Evolutionary conservation across 2,888 invertebrate species (phyloP).

Genomic region (Aleiodes leptofemur): DNA sequence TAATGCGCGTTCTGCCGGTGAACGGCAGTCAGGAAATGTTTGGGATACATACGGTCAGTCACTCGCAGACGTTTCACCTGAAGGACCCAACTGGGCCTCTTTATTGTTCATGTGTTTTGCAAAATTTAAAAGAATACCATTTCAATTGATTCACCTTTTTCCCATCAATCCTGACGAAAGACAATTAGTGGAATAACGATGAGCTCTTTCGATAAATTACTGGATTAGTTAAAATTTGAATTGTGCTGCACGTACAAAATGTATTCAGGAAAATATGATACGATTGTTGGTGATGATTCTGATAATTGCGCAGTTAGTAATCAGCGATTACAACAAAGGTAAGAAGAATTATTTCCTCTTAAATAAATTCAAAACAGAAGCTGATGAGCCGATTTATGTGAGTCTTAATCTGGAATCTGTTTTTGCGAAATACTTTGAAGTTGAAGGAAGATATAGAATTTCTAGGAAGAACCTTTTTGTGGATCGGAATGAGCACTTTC

Average conservation of each 20-base stretch:
- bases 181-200: slow-evolving; percentile 1
- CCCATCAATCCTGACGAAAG: not conserved
- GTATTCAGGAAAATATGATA: slow-evolving; percentile 54
- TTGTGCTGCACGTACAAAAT: slow-evolving; percentile 48
- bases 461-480: not conserved
- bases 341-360: slow-evolving; percentile 30
- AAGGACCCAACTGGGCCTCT: slow-evolving; percentile 41
- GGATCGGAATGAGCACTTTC: too few relatives aligned
- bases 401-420: too few relatives aligned
- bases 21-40: slow-evolving; percentile 55
- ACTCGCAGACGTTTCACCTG: slow-evolving; percentile 54
- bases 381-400: too few relatives aligned
- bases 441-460: not conserved
- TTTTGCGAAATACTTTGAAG: not conserved
- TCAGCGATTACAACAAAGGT: slow-evolving; percentile 51
- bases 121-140: not conserved
- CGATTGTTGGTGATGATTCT: slow-evolving; percentile 51
- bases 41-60: slow-evolving; percentile 55
- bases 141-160: not conserved
- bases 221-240: slow-evolving; percentile 13
- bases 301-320: slow-evolving; percentile 43
- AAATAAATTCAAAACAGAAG: too few relatives aligned
- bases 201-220: not conserved
- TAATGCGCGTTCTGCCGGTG: slow-evolving; percentile 55
- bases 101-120: slow-evolving; percentile 22